Evolutionary conservation across 2,113 vertebrate genomes (phyloP), one percentile per base, ranked within the genome.

Genomic region (Sterrhoptilus dennistouni): DNA sequence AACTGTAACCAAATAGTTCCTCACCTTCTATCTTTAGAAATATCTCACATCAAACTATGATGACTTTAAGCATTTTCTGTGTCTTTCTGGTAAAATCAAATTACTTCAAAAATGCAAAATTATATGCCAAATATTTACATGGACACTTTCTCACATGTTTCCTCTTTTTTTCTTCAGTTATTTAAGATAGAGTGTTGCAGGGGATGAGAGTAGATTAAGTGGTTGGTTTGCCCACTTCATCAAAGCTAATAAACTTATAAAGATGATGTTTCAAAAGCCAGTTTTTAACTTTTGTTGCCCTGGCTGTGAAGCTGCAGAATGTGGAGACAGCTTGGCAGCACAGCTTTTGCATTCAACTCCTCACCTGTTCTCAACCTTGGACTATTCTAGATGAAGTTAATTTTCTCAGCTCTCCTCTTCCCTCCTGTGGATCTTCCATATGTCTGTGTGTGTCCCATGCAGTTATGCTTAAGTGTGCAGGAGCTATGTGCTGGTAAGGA

Each of bases 301-400:
- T 31, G 23, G 12, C 21, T 56, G 6, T 9, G 8, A 64, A 89
- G 38, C 9, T 54, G 24, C 38, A 68, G 16, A 70, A 70, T 2
- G 11, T 69, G 54, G 16, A 72, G 18, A 47, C 3, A 47, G 21
- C 33, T 66, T 82, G 90, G 35, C 3, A 4, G 6, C 27, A 57
- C 4, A 81, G 42, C 5, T 90, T 88, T 83, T 74, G 19, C 45
- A 23, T 21, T 90, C 23, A 45, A 17, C 3, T 52, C 13, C 40
- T 81, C 54, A 23, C 6, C 13, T 79, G 4, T 35, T 64, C 72
- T 65, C 66, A 47, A 42, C 4, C 25, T 4, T 5, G 1, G 5
- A 15, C 22, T 54, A 2, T 52, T 54, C 27, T 22, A 31, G 31
- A 69, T 0, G 0, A 82, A 40, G 27, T 33, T 40, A 6, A 45